Evolutionary conservation across 2,797 vertebrate genomes (phyloP).

Genomic region (Scyliorhinus canicula): DNA sequence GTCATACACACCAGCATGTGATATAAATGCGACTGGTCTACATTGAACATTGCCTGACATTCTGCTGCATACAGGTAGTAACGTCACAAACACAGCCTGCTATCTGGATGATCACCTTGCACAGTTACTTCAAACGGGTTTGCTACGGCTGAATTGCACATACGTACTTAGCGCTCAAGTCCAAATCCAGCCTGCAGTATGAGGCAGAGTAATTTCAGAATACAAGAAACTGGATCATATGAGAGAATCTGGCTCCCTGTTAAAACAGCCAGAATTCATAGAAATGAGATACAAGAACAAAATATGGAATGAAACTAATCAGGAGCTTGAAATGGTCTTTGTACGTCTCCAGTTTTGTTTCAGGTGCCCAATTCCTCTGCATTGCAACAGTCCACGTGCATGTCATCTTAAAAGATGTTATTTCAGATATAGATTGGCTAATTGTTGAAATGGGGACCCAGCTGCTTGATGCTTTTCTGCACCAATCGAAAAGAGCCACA

Average conservation of each 20-base stretch:
- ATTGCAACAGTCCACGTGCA: background rate
- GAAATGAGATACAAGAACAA: background rate
- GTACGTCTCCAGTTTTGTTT: background rate
- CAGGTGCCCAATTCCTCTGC: background rate
- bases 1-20: no score
- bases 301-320: background rate
- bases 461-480: background rate
- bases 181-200: background rate
- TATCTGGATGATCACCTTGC: no score
- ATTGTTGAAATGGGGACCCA: background rate
- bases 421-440: background rate
- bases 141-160: no score
- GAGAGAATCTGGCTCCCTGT: background rate
- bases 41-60: no score
- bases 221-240: background rate
- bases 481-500: slow-evolving; percentile 1
- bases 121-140: no score
- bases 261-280: background rate
- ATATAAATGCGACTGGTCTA: no score
- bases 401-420: background rate
- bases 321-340: background rate
- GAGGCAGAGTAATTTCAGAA: background rate
- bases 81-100: no score
- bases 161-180: background rate
- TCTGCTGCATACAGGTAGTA: no score